phyloP scores from a whole-genome alignment of 2,113 vertebrate species.

The Alligator mississippiensis region DNA sequence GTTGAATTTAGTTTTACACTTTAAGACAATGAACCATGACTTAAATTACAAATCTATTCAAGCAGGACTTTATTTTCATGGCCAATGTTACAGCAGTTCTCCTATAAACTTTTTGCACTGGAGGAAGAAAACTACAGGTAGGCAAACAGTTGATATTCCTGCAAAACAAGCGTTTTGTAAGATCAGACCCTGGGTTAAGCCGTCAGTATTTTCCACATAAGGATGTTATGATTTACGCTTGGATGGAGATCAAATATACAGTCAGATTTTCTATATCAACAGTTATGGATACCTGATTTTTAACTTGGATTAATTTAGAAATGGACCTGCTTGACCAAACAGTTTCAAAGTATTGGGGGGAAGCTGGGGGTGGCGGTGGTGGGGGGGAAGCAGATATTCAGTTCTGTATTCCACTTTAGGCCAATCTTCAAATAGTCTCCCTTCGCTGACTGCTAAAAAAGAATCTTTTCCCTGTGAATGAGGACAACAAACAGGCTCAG shows the following conservation, averaged over 20 bases:
- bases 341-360: neutral
- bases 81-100: conserved; percentile 9
- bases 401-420: conserved; percentile 47
- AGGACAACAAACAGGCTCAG: neutral
- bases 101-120: conserved; percentile 3
- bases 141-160: conserved; percentile 1
- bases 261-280: neutral
- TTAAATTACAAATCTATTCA: conserved; percentile 55
- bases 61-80: conserved; percentile 52
- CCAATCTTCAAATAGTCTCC: conserved; percentile 1
- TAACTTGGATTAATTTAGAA: neutral
- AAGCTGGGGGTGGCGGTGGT: no score
- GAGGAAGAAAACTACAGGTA: neutral
- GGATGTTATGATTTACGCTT: neutral
- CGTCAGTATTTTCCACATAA: neutral
- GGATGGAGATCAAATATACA: neutral
- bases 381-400: neutral
- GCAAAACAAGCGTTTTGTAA: conserved; percentile 28
- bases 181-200: conserved; percentile 9
- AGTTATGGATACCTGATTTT: neutral
- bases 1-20: conserved; percentile 62
- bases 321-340: conserved; percentile 34
- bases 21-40: conserved; percentile 66
- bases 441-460: conserved; percentile 14
- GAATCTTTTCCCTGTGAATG: conserved; percentile 16